Conservation (phyloP, 1,140 invertebrate species). For the Nephotettix cincticeps region DNA sequence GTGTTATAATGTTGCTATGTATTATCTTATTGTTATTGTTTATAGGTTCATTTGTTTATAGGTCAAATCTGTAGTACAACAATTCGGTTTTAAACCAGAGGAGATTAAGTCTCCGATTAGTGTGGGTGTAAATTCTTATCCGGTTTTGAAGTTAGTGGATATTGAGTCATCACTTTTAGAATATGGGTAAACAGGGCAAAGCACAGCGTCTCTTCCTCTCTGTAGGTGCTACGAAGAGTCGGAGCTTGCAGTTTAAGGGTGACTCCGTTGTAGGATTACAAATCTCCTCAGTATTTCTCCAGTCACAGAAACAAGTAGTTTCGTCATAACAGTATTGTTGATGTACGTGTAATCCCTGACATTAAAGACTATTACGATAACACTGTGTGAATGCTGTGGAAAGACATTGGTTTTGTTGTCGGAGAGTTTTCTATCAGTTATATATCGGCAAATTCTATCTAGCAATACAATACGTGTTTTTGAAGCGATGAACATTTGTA, state of each 20-base stretch:
- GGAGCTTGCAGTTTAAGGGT: neutral
- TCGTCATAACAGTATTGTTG: neutral
- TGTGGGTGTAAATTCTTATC: no score
- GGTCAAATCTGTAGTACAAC: no score
- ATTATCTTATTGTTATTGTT: no score
- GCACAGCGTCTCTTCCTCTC: neutral
- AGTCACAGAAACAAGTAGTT: no score
- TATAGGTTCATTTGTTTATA: no score
- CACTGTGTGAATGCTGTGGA: neutral
- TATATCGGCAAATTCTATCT: neutral
- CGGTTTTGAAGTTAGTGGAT: no score
- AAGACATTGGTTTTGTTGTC: neutral
- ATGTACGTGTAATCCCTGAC: neutral
- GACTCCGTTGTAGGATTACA: neutral
- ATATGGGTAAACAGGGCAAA: neutral
- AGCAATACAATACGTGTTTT: constrained; percentile 8
- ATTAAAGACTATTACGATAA: constrained; percentile 10
- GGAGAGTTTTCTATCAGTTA: neutral
- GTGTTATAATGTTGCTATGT: no score
- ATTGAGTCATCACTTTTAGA: neutral
- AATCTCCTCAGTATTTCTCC: no score
- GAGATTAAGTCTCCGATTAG: no score
- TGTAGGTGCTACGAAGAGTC: neutral
- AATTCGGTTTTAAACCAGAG: no score
- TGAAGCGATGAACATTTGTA: neutral